phyloP scores from a whole-genome alignment of 2,797 vertebrate genomes.

The Tragelaphus oryx region DNA sequence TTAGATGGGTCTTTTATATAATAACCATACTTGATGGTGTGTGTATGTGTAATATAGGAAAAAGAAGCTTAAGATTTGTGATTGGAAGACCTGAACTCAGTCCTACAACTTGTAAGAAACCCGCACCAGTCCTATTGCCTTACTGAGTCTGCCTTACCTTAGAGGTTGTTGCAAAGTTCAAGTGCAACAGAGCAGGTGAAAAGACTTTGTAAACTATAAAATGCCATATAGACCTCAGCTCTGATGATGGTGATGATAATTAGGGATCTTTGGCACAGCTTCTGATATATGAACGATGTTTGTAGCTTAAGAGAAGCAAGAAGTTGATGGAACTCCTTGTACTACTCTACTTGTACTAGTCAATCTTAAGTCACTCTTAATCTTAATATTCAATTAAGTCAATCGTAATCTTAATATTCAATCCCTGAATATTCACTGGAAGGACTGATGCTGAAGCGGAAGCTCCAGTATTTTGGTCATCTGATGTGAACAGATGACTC shows the following conservation, averaged over 20 bases:
- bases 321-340: constrained; percentile 16
- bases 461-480: background rate
- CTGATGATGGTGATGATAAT: constrained; percentile 29
- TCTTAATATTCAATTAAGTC: too few relatives aligned
- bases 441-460: background rate
- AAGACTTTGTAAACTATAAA: constrained; percentile 35
- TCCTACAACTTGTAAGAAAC: background rate
- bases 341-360: background rate
- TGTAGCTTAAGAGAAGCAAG: constrained; percentile 4
- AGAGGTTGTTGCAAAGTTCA: constrained; percentile 42
- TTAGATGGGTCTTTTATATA: background rate
- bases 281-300: background rate
- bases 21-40: background rate
- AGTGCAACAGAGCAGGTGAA: background rate
- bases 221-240: background rate
- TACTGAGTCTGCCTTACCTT: background rate
- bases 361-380: background rate
- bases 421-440: background rate
- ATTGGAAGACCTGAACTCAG: background rate
- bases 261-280: constrained; percentile 14
- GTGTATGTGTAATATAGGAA: background rate
- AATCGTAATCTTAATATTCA: too few relatives aligned
- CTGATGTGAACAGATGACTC: background rate
- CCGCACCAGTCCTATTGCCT: background rate
- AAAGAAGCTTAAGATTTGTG: constrained; percentile 1